Percentiles rank a stretch among this genome's conserved stretches.
These are phyloP conservation scores for Muscicapa comitata DNA, from an alignment of 2,797 vertebrate genomes.

Conservation along the genomic window DNA sequence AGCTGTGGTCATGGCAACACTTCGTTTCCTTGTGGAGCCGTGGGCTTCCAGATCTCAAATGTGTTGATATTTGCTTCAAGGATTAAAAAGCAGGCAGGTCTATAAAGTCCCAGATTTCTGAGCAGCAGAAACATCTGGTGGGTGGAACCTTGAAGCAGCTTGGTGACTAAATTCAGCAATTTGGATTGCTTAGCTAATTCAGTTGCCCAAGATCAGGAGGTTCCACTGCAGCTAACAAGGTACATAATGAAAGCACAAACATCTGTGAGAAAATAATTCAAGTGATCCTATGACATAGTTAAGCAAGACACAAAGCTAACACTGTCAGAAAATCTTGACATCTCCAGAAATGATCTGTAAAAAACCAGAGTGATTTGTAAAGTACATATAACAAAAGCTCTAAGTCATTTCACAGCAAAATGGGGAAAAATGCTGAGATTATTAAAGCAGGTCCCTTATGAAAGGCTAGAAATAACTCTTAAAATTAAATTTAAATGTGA, in stretches of 20 bases:
- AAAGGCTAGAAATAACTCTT: slow-evolving; percentile 35
- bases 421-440: slow-evolving; percentile 33
- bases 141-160: slow-evolving; percentile 36
- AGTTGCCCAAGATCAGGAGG: slow-evolving; percentile 33
- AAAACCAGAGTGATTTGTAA: slow-evolving; percentile 18
- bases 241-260: slow-evolving; percentile 38
- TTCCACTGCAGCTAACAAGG: slow-evolving; percentile 40
- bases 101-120: slow-evolving; percentile 47
- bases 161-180: slow-evolving; percentile 43
- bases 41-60: slow-evolving; percentile 65
- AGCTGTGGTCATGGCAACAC: slow-evolving; percentile 67
- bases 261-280: slow-evolving; percentile 25
- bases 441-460: slow-evolving; percentile 52
- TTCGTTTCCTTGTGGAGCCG: slow-evolving; percentile 11
- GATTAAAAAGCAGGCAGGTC: slow-evolving; percentile 70
- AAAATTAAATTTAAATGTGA: slow-evolving; percentile 74
- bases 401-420: slow-evolving; percentile 43
- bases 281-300: not conserved
- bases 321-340: slow-evolving; percentile 25
- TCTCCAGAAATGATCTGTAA: slow-evolving; percentile 11
- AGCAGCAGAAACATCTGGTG: slow-evolving; percentile 69
- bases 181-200: slow-evolving; percentile 64
- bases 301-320: slow-evolving; percentile 7
- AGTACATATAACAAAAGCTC: slow-evolving; percentile 31
- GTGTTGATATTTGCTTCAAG: slow-evolving; percentile 75